Evolutionary conservation across 2,797 vertebrate genomes (phyloP), one percentile per base, ranked within the genome.

Genomic region (Moxostoma hubbsi): DNA sequence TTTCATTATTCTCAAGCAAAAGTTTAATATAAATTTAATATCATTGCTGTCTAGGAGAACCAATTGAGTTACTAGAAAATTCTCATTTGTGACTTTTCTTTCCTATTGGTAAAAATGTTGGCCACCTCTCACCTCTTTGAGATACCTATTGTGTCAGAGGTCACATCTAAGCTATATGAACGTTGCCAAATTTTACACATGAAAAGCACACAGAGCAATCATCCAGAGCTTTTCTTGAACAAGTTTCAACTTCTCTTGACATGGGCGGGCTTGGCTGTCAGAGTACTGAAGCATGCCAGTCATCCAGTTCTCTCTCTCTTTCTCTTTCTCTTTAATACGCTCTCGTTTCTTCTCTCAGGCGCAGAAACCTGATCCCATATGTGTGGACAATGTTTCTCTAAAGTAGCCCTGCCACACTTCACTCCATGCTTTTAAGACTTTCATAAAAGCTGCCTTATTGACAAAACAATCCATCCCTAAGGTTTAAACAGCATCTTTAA

Each of bases 401-500:
- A 85, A 87, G 83, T 88, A 81, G 87, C 76, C 85, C 86, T 68
- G 51, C 67, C 81, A 84, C 84, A 85, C 82, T 84, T 90, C 81
- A 79, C 89, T 86, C 88, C 87, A 88, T 93, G 89, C 90, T 93
- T 95, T 93, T 89, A 84, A 91, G 90, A 92, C 92, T 91, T 94
- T 93, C 88, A 87, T 92, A 94, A 94, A 94, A 93, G 94, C 93
- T 90, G 89, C 89, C 91, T 93, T 94, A 94, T 94, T 94, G 95
- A 95, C 92, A 93, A 94, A 96, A 92, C 92, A 95, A 95, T 95
- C 92, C 92, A 93, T 92, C 89, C 87, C 89, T 90, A 90, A 92
- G 87, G 90, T 93, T 97, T 94, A 95, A 96, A 93, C 92, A 94
- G 92, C 90, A 94, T 94, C 93, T 94, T 93, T 93, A 94, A 94